A percentile compares a stretch with the other conserved stretches of the same genome.
Evolutionary conservation across 2,888 invertebrate species (phyloP).

Genomic region (Perithous albicinctus): DNA sequence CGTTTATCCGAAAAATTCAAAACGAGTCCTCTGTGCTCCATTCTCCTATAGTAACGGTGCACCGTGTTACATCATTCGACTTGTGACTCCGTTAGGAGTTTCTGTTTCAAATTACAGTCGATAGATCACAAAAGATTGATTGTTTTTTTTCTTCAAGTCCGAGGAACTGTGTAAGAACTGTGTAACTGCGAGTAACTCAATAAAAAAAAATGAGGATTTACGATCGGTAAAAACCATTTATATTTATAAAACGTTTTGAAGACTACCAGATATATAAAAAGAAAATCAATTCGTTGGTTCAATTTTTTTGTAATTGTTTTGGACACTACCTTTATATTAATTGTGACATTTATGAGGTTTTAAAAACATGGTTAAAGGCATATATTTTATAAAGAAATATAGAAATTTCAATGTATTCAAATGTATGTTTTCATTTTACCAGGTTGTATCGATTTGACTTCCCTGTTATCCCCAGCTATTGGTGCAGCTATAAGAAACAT

Average conservation of each 20-base stretch:
- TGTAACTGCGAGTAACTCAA: too few species aligned
- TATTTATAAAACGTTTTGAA: too few species aligned
- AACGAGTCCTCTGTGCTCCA: slow-evolving; percentile 3
- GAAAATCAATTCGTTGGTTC: too few species aligned
- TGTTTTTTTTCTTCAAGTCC: background rate
- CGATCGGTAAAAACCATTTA: too few species aligned
- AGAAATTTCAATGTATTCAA: background rate
- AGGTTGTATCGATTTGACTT: background rate
- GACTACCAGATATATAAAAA: too few species aligned
- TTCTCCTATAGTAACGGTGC: background rate
- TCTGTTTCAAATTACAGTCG: background rate
- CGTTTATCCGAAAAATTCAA: slow-evolving; percentile 17
- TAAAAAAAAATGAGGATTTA: too few species aligned
- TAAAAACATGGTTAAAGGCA: too few species aligned
- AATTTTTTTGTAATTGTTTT: too few species aligned
- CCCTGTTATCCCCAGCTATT: background rate
- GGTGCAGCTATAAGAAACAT: background rate
- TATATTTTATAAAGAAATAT: too few species aligned
- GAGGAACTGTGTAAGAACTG: too few species aligned
- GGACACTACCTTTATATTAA: too few species aligned
- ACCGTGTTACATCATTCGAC: background rate
- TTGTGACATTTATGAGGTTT: too few species aligned
- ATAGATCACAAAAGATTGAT: background rate
- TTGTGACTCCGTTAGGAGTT: background rate
- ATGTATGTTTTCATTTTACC: background rate